Evolutionary conservation across 2,888 invertebrate species (phyloP).

Genomic region (Piscicola geometra): DNA sequence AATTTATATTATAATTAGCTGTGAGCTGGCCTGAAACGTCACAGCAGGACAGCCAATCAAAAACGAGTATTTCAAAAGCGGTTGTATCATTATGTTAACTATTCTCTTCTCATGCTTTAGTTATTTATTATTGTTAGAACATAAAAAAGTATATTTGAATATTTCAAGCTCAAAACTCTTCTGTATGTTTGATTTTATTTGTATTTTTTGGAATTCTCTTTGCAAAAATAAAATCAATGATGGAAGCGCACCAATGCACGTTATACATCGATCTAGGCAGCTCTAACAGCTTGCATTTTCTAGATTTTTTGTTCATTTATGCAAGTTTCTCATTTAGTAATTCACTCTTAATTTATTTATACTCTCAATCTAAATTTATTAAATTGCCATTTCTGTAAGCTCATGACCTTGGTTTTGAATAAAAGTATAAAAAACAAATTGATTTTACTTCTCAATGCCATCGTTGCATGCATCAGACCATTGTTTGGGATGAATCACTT

Average conservation of each 20-base stretch:
- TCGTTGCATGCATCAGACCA: not conserved
- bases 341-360: too few relatives aligned
- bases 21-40: conserved; percentile 1
- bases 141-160: not conserved
- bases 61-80: not conserved
- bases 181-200: too few relatives aligned
- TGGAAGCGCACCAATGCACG: not conserved
- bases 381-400: not conserved
- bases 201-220: too few relatives aligned
- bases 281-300: not conserved
- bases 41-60: not conserved
- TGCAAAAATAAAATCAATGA: not conserved
- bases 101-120: not conserved
- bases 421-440: not conserved
- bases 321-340: too few relatives aligned
- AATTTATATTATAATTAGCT: not conserved
- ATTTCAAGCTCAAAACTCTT: not conserved
- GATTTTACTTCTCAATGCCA: not conserved
- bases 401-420: not conserved
- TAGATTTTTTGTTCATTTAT: not conserved
- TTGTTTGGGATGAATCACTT: not conserved
- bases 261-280: not conserved
- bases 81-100: not conserved
- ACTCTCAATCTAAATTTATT: too few relatives aligned
- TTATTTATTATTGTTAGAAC: not conserved